These are phyloP conservation scores for Archaeoteleia sp. DNA, from an alignment of 2,888 invertebrate species.

Conservation along the genomic window DNA sequence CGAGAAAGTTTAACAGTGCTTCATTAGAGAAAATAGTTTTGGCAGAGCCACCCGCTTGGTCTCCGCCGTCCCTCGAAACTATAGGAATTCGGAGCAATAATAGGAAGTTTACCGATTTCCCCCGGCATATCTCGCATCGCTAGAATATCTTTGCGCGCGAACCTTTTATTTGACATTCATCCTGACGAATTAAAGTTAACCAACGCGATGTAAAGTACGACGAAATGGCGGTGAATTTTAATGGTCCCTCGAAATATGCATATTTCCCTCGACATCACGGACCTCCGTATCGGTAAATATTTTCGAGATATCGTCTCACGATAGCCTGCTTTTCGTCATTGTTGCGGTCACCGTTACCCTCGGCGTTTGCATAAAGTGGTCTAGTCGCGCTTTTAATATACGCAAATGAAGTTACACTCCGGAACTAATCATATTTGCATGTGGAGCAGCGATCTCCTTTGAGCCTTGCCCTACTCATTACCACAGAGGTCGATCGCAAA, in stretches of 20 bases:
- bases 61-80: constrained; percentile 38
- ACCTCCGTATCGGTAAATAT: background rate
- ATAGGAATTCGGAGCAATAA: constrained; percentile 47
- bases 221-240: background rate
- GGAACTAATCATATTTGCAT: constrained; percentile 73
- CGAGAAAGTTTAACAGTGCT: constrained; percentile 68
- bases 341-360: constrained; percentile 31
- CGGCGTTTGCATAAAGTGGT: constrained; percentile 67
- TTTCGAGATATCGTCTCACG: constrained; percentile 10
- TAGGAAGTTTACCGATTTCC: constrained; percentile 42
- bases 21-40: constrained; percentile 68
- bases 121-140: constrained; percentile 26
- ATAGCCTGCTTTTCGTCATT: constrained; percentile 16
- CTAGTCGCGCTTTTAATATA: constrained; percentile 70
- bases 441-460: constrained; percentile 70
- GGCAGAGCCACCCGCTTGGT: constrained; percentile 36
- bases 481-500: constrained; percentile 57
- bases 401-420: constrained; percentile 72
- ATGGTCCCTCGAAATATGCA: too few species aligned
- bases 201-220: constrained; percentile 6
- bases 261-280: background rate
- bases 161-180: constrained; percentile 22
- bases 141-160: constrained; percentile 33
- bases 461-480: constrained; percentile 66
- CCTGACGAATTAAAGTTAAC: constrained; percentile 20